Evolutionary conservation across 2,113 vertebrate species (phyloP), one percentile per base, ranked within the genome.

Genomic region (Ammodytes dubius): DNA sequence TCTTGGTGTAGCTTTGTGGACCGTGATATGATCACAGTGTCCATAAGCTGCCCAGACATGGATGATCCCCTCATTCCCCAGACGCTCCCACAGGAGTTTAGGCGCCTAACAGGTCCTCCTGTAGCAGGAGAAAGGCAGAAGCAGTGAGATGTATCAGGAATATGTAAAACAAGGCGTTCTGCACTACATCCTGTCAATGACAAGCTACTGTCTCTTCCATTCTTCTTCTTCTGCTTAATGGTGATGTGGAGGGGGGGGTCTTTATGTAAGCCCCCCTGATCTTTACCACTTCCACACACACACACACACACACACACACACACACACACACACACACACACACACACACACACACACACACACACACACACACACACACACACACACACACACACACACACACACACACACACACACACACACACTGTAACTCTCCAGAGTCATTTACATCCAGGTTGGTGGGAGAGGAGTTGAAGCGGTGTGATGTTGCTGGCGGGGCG

Each of bases 391-490:
- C 27, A 42, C 52, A 42, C 39, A 57, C 43, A 54, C 49, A 50
- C 19, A 74, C 64, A 70, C 43, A 59, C 59, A 15, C 64, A 56
- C 85, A 63, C 61, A 54, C 49, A 77, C 77, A 80, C 84, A 66
- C 83, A 53, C 46, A 74, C 27, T 27, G 27, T 27, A 27, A 27
- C 27, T 27, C 81, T 85, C 80, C 61, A 85, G 46, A 66, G 85
- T 87, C 68, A 96, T 97, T 97, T 97, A 95, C 96, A 97, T 96
- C 90, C 86, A 95, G 96, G 96, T 96, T 93, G 80, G 79, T 70
- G 66, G 79, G 45, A 79, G 73, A 83, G 74, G 81, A 89, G 81
- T 27, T 14, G 66, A 70, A 63, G 79, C 57, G 13, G 82, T 79
- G 87, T 52, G 49, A 73, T 79, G 82, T 82, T 88, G 88, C 87